Evolutionary conservation across 1,140 invertebrate species (phyloP), one percentile per base, ranked within the genome.

Genomic region (Cydia strobilella): DNA sequence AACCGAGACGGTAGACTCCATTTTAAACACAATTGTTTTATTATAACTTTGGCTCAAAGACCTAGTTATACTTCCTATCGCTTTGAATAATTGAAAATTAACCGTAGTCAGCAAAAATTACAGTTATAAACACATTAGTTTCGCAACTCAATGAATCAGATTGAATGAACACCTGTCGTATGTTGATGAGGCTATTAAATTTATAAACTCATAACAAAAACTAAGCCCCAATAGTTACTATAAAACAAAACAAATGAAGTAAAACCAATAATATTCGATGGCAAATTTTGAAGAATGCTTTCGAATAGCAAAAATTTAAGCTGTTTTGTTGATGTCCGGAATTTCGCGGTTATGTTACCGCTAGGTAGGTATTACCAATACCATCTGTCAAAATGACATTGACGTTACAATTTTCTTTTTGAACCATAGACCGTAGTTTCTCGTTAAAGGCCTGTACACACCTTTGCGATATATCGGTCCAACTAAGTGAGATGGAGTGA

Each of bases 1-100:
- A 74, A 91, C 87, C 27, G 90, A 91, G 9, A 83, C 77, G 6
- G 90, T 91, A 54, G 84, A 81, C 27, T 91, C 88, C 90, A 91
- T 91, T 59, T 65, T 75, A 27, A 51, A 42, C 10, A n/a, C 13
- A 25, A 62, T 23, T 69, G 5, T 7, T 65, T 69, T 35, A 39
- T 35, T 31, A 69, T 35, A 10, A 35, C 5, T 18, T 31, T 13
- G 9, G 27, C 27, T 66, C 12, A 31, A 45, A 35, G 10, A 12
- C 65, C 20, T 23, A 72, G 9, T 45, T 45, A 4, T 2, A 12
- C 15, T 48, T 25, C 12, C 31, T 35, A 25, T 51, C 48, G 27
- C 0, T 27, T 72, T 72, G 15, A 4, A 5, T 13, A 4, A 5
- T 13, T 45, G 23, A 42, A 20, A 45, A 72, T 72, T 18, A 45